Percentiles rank a stretch among this genome's conserved stretches.
Conservation (phyloP, 2,113 vertebrate genomes). For the Ramphastos sulfuratus region DNA sequence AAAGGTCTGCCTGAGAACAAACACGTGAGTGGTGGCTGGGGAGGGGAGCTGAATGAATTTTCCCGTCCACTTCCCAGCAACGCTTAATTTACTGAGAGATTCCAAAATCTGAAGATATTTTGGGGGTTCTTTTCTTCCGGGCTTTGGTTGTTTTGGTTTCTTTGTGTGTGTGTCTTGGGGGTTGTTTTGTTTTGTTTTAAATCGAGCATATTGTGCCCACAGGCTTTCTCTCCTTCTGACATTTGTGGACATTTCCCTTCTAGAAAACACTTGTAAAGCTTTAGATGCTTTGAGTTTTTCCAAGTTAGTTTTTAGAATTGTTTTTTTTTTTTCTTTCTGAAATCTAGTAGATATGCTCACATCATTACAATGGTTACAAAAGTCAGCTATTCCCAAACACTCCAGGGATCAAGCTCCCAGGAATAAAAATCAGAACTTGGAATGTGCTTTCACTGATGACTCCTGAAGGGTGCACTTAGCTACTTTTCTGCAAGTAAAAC, state of each 20-base stretch:
- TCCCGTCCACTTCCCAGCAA: not conserved
- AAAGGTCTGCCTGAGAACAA: not conserved
- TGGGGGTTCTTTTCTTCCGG: not conserved
- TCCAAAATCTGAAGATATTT: not conserved
- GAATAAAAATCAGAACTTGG: not conserved
- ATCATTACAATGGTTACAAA: not conserved
- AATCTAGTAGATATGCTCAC: fast-evolving
- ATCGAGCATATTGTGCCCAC: fast-evolving
- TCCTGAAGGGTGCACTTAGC: not conserved
- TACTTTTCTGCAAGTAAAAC: not conserved
- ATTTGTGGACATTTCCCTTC: not conserved
- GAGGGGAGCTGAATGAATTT: not conserved
- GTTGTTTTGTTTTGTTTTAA: not conserved
- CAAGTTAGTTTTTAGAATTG: not conserved
- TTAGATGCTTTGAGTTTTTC: not conserved
- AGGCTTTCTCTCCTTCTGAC: not conserved
- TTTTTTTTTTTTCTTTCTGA: not conserved
- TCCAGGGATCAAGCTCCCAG: not conserved
- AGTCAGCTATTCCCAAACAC: not conserved
- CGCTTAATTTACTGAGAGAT: not conserved
- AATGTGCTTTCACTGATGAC: not conserved
- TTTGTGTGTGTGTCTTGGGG: no score
- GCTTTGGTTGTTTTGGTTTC: not conserved
- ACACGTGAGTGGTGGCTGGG: not conserved
- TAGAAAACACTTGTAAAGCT: not conserved